These are phyloP conservation scores for Bembecia ichneumoniformis DNA, from an alignment of 2,888 invertebrate species.

Conservation along the genomic window DNA sequence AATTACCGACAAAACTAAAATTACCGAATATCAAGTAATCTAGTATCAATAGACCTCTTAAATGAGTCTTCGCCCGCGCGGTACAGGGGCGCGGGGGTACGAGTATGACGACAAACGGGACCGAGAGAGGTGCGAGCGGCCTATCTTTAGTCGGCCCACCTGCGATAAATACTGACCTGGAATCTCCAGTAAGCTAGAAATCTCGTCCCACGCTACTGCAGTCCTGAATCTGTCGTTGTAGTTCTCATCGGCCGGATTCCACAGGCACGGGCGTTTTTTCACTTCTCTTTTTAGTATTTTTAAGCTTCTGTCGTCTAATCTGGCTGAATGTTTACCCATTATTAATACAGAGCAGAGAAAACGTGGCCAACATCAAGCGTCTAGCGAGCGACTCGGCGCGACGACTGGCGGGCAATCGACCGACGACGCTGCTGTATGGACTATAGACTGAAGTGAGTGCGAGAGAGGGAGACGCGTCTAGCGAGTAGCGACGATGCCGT, in stretches of 20 bases:
- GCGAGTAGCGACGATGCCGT: slow-evolving; percentile 21
- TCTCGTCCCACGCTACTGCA: slow-evolving; percentile 29
- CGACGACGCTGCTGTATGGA: slow-evolving; percentile 2
- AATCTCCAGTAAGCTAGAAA: slow-evolving; percentile 20
- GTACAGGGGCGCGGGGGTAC: no score
- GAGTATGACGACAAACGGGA: no score
- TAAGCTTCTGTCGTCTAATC: slow-evolving; percentile 10
- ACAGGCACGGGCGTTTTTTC: slow-evolving; percentile 25
- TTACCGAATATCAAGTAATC: no score
- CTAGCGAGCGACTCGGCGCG: slow-evolving; percentile 5
- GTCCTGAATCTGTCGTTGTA: slow-evolving; percentile 27
- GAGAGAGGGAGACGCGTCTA: slow-evolving; percentile 10
- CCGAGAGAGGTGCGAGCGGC: no score
- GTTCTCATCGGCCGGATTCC: slow-evolving; percentile 26
- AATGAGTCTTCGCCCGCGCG: no score
- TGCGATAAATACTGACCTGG: slow-evolving; percentile 23
- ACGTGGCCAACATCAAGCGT: neutral
- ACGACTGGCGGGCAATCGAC: slow-evolving; percentile 9
- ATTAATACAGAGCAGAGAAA: neutral
- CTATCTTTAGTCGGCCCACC: no score
- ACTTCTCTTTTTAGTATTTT: slow-evolving; percentile 26
- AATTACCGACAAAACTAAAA: no score
- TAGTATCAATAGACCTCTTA: no score
- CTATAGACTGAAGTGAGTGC: slow-evolving; percentile 2
- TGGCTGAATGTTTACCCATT: neutral